Evolutionary conservation across 2,888 invertebrate species (phyloP).

Genomic region (Plagodis dolabraria): DNA sequence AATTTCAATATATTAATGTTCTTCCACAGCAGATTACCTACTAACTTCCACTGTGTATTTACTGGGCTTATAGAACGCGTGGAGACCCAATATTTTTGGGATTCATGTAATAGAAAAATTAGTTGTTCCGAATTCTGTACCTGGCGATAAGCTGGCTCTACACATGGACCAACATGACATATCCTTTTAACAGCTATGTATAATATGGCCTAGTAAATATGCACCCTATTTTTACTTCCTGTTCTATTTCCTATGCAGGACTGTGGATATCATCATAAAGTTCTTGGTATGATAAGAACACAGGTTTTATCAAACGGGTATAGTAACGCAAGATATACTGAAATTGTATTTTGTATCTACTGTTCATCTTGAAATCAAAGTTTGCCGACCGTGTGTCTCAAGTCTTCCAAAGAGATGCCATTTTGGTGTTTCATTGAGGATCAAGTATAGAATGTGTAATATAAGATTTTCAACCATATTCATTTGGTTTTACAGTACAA

Average conservation of each 20-base stretch:
- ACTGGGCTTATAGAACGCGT: constrained; percentile 8
- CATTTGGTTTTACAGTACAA: constrained; percentile 26
- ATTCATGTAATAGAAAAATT: neutral
- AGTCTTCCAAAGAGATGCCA: constrained; percentile 54
- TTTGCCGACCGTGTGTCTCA: constrained; percentile 16
- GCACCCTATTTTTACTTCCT: neutral
- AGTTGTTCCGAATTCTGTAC: neutral
- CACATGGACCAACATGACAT: constrained; percentile 7
- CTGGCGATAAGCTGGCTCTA: neutral
- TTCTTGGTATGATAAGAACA: no score
- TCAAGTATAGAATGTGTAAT: constrained; percentile 27
- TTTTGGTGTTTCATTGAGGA: constrained; percentile 34
- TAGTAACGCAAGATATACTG: no score
- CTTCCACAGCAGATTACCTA: neutral
- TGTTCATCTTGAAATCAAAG: constrained; percentile 1
- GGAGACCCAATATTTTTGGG: constrained; percentile 3
- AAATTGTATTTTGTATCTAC: neutral
- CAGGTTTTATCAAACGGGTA: no score
- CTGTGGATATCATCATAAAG: no score
- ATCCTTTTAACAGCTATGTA: constrained; percentile 5
- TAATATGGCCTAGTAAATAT: constrained; percentile 9
- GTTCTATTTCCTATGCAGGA: no score
- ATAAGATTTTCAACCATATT: constrained; percentile 35
- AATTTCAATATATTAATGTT: neutral
- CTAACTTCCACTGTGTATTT: constrained; percentile 1